A percentile compares a stretch with the other conserved stretches of the same genome.
phyloP scores from a whole-genome alignment of 2,888 invertebrate genomes.

The Macaria liturata region DNA sequence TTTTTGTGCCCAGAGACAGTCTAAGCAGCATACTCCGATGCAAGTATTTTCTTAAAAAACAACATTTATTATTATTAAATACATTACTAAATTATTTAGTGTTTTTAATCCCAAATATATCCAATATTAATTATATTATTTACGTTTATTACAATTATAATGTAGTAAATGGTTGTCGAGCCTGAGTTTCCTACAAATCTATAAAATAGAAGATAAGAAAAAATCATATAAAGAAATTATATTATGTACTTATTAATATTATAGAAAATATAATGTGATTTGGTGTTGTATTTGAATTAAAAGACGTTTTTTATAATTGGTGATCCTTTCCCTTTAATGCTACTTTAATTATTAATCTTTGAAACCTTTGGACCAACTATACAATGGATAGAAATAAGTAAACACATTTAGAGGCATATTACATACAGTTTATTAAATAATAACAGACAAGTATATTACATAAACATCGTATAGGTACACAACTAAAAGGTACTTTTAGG shows the following conservation, averaged over 20 bases:
- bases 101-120: slow-evolving; percentile 57
- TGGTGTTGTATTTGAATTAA: slow-evolving; percentile 83
- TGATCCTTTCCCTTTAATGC: slow-evolving; percentile 69
- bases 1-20: slow-evolving; percentile 63
- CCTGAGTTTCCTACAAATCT: slow-evolving; percentile 54
- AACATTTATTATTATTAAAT: slow-evolving; percentile 56
- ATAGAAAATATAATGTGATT: slow-evolving; percentile 84
- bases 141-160: slow-evolving; percentile 10
- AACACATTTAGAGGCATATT: slow-evolving; percentile 23
- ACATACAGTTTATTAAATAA: slow-evolving; percentile 21
- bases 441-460: slow-evolving; percentile 21
- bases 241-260: slow-evolving; percentile 70
- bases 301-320: slow-evolving; percentile 77
- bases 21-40: slow-evolving; percentile 48
- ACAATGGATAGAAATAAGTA: slow-evolving; percentile 18
- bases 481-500: slow-evolving; percentile 6
- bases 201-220: slow-evolving; percentile 61
- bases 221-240: slow-evolving; percentile 70
- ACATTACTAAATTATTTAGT: slow-evolving; percentile 49
- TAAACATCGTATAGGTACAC: slow-evolving; percentile 12
- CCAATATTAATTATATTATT: slow-evolving; percentile 43
- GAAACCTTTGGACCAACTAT: slow-evolving; percentile 28
- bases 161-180: slow-evolving; percentile 39
- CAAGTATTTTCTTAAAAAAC: slow-evolving; percentile 67
- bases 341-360: slow-evolving; percentile 22